Conservation (phyloP, 1,140 invertebrate species). For the Lutraria rhynchaena region DNA sequence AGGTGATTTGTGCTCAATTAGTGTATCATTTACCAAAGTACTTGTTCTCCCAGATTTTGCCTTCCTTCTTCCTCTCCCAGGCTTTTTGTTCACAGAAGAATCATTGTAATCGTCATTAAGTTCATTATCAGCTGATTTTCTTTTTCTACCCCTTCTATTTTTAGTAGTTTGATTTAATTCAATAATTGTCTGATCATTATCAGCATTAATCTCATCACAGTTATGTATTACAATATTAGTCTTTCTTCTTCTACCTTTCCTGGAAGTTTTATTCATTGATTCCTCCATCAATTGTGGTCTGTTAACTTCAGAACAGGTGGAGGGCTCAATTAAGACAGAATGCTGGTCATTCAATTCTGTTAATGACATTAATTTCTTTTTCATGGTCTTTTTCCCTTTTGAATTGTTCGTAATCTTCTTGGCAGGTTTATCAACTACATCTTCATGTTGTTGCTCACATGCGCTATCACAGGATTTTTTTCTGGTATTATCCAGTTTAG, state of each 20-base stretch:
- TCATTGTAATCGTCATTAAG: neutral
- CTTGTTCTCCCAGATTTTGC: constrained; percentile 4
- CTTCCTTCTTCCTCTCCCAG: neutral
- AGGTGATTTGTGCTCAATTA: constrained; percentile 10
- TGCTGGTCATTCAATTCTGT: constrained; percentile 50
- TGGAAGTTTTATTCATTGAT: constrained; percentile 5
- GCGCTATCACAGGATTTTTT: neutral
- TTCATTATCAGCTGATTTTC: constrained; percentile 1
- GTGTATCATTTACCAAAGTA: constrained; percentile 52
- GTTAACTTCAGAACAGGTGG: constrained; percentile 57
- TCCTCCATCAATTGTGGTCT: constrained; percentile 43
- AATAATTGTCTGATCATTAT: neutral
- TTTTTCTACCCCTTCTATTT: constrained; percentile 20
- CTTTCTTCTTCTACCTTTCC: constrained; percentile 12
- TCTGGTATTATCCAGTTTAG: neutral
- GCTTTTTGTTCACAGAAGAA: neutral
- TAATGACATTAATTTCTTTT: constrained; percentile 63
- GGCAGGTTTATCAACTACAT: neutral
- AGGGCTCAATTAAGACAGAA: constrained; percentile 65
- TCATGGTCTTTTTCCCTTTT: constrained; percentile 29
- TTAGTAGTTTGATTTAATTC: neutral
- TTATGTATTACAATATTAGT: neutral
- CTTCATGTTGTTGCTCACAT: neutral
- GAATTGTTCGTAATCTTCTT: neutral
- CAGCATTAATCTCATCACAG: neutral